These are phyloP conservation scores for Melieria omissa DNA, from an alignment of 2,888 invertebrate genomes.

Conservation along the genomic window DNA sequence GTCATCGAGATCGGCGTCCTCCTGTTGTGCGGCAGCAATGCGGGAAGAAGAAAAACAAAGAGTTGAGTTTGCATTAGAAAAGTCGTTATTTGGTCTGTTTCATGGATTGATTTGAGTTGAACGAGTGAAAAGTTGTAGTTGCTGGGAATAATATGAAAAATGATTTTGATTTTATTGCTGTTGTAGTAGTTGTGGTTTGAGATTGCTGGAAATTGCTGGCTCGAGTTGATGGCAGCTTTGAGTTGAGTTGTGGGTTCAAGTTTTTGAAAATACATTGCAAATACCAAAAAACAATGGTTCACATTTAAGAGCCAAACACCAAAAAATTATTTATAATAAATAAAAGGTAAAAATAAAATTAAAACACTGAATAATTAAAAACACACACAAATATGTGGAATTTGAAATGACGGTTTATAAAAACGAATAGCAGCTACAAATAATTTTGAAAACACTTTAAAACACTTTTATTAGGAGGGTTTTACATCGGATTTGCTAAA, in stretches of 20 bases:
- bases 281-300: not conserved
- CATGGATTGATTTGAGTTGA: not conserved
- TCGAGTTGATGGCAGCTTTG: too few species aligned
- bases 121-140: not conserved
- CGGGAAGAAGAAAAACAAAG: not conserved
- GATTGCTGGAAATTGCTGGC: too few species aligned
- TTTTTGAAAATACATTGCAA: not conserved
- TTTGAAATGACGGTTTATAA: too few species aligned
- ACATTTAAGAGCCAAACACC: not conserved
- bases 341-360: too few species aligned
- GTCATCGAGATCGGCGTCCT: slow-evolving; percentile 66
- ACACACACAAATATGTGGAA: too few species aligned
- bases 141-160: not conserved
- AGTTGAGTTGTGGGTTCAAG: not conserved
- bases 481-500: too few species aligned
- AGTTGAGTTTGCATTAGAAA: not conserved
- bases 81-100: not conserved
- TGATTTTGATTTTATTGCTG: not conserved
- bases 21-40: slow-evolving; percentile 50
- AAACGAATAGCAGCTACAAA: too few species aligned
- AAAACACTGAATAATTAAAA: too few species aligned
- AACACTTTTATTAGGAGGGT: too few species aligned
- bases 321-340: too few species aligned
- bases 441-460: too few species aligned
- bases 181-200: too few species aligned